These are phyloP conservation scores for Cephus spinipes DNA, from an alignment of 2,888 invertebrate genomes.

Conservation along the genomic window DNA sequence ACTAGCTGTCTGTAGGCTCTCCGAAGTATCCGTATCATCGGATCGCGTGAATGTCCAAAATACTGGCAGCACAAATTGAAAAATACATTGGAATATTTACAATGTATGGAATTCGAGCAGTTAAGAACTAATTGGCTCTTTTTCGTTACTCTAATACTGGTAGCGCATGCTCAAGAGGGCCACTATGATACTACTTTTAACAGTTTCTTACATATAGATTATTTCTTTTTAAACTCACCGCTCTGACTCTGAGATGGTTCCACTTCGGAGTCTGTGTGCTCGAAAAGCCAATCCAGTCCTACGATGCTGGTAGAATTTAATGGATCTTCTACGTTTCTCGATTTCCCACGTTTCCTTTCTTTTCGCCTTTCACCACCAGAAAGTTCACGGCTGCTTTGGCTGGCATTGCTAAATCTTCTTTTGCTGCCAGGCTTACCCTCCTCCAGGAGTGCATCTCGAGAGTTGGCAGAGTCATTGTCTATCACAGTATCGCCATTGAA, in stretches of 20 bases:
- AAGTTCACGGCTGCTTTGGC: slow-evolving; percentile 62
- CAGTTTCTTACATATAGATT: background rate
- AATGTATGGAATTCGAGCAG: background rate
- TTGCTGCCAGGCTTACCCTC: slow-evolving; percentile 46
- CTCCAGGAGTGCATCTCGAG: slow-evolving; percentile 61
- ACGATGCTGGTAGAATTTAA: slow-evolving; percentile 68
- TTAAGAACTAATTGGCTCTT: background rate
- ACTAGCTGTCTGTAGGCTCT: slow-evolving; percentile 63
- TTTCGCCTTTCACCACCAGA: slow-evolving; percentile 55
- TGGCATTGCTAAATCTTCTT: slow-evolving; percentile 60
- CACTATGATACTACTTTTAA: background rate
- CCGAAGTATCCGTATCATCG: slow-evolving; percentile 65
- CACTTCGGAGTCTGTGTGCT: slow-evolving; percentile 55
- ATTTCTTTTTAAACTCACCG: slow-evolving; percentile 5
- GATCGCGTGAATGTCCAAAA: slow-evolving; percentile 64
- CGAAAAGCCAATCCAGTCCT: slow-evolving; percentile 76
- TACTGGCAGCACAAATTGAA: slow-evolving; percentile 61
- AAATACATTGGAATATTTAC: slow-evolving; percentile 21
- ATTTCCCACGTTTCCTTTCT: slow-evolving; percentile 39
- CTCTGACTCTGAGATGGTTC: slow-evolving; percentile 41
- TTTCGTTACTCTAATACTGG: background rate
- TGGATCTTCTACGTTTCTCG: slow-evolving; percentile 56
- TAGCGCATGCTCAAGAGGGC: background rate
- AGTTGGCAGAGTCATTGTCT: slow-evolving; percentile 60
- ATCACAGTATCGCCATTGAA: slow-evolving; percentile 56